These are phyloP conservation scores for Corbicula japonica DNA, from an alignment of 2,888 invertebrate genomes.

Conservation along the genomic window DNA sequence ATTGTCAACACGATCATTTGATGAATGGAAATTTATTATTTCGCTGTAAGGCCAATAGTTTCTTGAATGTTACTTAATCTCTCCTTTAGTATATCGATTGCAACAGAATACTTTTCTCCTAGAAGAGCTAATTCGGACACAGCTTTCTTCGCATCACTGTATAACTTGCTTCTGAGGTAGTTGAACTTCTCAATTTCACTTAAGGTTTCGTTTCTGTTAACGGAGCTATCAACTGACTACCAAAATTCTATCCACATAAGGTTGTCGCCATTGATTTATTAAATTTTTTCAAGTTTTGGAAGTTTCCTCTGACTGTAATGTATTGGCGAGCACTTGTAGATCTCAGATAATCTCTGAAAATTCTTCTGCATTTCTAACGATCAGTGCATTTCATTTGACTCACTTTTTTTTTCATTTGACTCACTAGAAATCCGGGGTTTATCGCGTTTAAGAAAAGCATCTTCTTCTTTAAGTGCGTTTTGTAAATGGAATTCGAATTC, in stretches of 20 bases:
- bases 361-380: too few relatives aligned
- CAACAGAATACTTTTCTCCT: neutral
- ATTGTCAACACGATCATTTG: neutral
- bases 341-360: too few relatives aligned
- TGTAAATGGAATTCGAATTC: too few relatives aligned
- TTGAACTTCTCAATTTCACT: neutral
- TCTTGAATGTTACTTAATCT: neutral
- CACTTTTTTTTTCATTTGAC: too few relatives aligned
- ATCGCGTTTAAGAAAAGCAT: too few relatives aligned
- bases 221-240: neutral
- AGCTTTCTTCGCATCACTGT: neutral
- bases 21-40: neutral
- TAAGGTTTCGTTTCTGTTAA: neutral
- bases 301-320: too few relatives aligned
- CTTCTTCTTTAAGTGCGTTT: too few relatives aligned
- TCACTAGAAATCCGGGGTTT: too few relatives aligned
- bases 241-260: constrained; percentile 7
- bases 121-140: neutral
- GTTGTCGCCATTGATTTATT: neutral
- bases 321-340: too few relatives aligned
- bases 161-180: neutral
- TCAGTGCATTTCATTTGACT: too few relatives aligned
- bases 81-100: neutral
- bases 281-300: neutral
- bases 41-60: neutral